phyloP scores from a whole-genome alignment of 2,797 vertebrate species.

The Psittacula echo region DNA sequence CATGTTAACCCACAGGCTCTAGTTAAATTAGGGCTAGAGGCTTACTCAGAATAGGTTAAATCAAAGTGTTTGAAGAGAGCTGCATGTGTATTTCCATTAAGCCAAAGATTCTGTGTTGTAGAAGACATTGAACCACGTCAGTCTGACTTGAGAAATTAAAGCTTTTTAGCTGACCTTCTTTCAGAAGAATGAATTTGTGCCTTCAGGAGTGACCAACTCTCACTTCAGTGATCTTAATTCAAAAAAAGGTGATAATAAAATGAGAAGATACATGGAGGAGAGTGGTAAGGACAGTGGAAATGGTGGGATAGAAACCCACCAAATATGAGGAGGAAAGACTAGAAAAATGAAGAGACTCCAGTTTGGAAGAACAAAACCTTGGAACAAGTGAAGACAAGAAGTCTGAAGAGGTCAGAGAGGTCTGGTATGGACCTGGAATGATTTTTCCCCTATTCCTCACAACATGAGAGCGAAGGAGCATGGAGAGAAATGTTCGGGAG shows the following conservation, averaged over 20 bases:
- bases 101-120: not conserved
- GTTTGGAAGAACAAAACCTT: not conserved
- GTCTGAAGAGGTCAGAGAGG: not conserved
- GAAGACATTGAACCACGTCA: not conserved
- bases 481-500: not conserved
- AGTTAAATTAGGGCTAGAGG: not conserved
- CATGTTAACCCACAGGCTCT: not conserved
- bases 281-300: not conserved
- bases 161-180: not conserved
- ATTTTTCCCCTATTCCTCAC: not conserved
- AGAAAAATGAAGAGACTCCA: not conserved
- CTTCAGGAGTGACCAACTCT: not conserved
- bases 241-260: not conserved
- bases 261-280: not conserved
- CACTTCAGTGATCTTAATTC: not conserved
- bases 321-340: not conserved
- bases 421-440: not conserved
- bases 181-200: not conserved
- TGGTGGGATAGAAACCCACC: not conserved
- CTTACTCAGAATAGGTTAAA: not conserved
- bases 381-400: not conserved
- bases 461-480: rapidly evolving
- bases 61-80: not conserved
- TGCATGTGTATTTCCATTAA: not conserved
- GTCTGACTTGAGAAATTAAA: not conserved